Percentiles rank a stretch among this genome's conserved stretches.
phyloP scores from a whole-genome alignment of 2,113 vertebrate genomes.

The Cryptomyrus ogoouensis region DNA sequence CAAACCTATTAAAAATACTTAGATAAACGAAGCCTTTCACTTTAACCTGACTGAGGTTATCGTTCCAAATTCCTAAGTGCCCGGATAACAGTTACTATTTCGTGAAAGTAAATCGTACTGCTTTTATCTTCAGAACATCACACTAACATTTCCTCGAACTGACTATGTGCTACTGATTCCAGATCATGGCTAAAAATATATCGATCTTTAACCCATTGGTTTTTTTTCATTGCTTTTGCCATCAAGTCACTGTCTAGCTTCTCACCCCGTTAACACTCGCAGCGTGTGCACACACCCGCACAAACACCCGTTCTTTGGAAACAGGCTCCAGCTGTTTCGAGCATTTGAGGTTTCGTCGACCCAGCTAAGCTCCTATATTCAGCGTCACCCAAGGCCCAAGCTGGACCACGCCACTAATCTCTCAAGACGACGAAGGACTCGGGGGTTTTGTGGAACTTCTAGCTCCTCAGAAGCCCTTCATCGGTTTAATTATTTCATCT shows the following conservation, averaged over 20 bases:
- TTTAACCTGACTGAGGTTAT: not conserved
- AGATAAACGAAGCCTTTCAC: not conserved
- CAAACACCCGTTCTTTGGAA: not conserved
- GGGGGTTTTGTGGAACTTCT: not conserved
- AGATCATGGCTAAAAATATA: not conserved
- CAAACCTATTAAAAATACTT: not conserved
- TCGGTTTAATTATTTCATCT: conserved; percentile 35
- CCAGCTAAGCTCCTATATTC: not conserved
- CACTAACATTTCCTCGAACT: not conserved
- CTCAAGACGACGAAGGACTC: not conserved
- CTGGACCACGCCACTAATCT: conserved; percentile 11
- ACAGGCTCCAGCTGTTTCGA: not conserved
- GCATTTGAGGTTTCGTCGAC: not conserved
- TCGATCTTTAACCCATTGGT: not conserved
- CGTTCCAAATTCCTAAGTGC: not conserved
- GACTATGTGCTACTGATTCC: not conserved
- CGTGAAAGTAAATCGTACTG: not conserved
- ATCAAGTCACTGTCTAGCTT: not conserved
- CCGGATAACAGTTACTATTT: not conserved
- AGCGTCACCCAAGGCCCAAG: not conserved
- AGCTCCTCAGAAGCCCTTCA: not conserved
- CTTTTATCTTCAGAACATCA: not conserved
- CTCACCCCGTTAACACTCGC: not conserved
- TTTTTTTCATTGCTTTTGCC: not conserved
- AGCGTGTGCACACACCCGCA: not conserved